These are phyloP conservation scores for Cyphomyrmex costatus DNA, from an alignment of 1,140 invertebrate genomes.

Conservation along the genomic window DNA sequence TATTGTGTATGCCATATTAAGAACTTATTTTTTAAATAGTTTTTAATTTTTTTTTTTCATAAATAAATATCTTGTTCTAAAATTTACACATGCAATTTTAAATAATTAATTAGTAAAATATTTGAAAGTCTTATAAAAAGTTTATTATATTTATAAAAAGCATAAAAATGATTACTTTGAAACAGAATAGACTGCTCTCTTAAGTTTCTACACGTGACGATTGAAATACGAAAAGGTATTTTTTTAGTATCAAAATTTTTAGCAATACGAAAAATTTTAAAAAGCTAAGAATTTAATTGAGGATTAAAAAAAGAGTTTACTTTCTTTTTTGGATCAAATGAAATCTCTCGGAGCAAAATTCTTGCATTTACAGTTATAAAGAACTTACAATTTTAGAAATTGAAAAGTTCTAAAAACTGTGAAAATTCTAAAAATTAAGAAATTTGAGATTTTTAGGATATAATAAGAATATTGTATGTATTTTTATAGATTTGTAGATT, in stretches of 20 bases:
- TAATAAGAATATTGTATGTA: slow-evolving; percentile 55
- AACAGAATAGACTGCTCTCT: not conserved
- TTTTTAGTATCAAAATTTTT: not conserved
- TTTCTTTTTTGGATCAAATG: not conserved
- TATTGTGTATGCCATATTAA: too few species aligned
- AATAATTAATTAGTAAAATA: not conserved
- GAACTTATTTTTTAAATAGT: too few species aligned
- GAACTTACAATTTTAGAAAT: not conserved
- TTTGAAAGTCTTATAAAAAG: not conserved
- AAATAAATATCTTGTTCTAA: not conserved
- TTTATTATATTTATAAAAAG: not conserved
- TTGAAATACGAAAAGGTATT: not conserved
- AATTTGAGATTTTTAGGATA: slow-evolving; percentile 18
- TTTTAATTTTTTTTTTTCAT: not conserved
- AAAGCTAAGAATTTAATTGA: not conserved
- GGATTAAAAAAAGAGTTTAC: not conserved
- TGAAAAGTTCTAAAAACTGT: not conserved
- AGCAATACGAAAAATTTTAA: not conserved
- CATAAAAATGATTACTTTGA: not conserved
- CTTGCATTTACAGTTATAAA: slow-evolving; percentile 27
- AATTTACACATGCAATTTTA: not conserved
- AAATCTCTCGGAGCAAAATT: slow-evolving; percentile 4
- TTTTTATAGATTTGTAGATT: slow-evolving; percentile 10
- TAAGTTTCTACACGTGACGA: not conserved
- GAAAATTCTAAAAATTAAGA: slow-evolving; percentile 1